These are phyloP conservation scores for Craseonycteris thonglongyai DNA, from an alignment of 2,113 vertebrate species.

Conservation along the genomic window DNA sequence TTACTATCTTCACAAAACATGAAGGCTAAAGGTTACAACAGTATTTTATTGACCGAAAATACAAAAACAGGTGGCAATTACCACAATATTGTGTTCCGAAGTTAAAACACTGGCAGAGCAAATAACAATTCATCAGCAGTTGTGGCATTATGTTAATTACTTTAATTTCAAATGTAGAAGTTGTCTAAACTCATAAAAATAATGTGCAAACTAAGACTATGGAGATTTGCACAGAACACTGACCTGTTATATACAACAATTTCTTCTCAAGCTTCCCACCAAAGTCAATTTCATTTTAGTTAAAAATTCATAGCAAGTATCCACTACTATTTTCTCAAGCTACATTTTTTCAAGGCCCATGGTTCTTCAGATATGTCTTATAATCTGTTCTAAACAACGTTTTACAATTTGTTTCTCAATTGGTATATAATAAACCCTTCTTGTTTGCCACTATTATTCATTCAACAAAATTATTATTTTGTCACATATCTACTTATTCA, in stretches of 20 bases:
- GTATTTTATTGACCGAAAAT: slow-evolving; percentile 24
- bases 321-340: neutral
- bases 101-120: slow-evolving; percentile 33
- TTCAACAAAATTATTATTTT: neutral
- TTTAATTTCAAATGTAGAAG: neutral
- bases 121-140: slow-evolving; percentile 16
- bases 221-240: neutral
- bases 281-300: slow-evolving; percentile 6
- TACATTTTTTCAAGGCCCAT: neutral
- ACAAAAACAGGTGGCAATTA: slow-evolving; percentile 42
- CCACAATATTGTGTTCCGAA: neutral
- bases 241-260: neutral
- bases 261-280: neutral
- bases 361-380: neutral
- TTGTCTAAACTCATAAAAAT: neutral
- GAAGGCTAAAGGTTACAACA: slow-evolving; percentile 4
- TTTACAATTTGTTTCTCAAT: neutral
- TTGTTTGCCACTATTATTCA: neutral
- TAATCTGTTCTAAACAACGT: neutral
- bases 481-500: neutral
- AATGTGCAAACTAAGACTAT: neutral
- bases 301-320: neutral
- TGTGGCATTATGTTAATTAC: slow-evolving; percentile 26
- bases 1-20: slow-evolving; percentile 18
- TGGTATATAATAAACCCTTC: neutral